Base-by-base conservation (phyloP, 35 echinoderm and acorn worm species). In the Antedon bifida region DNA sequence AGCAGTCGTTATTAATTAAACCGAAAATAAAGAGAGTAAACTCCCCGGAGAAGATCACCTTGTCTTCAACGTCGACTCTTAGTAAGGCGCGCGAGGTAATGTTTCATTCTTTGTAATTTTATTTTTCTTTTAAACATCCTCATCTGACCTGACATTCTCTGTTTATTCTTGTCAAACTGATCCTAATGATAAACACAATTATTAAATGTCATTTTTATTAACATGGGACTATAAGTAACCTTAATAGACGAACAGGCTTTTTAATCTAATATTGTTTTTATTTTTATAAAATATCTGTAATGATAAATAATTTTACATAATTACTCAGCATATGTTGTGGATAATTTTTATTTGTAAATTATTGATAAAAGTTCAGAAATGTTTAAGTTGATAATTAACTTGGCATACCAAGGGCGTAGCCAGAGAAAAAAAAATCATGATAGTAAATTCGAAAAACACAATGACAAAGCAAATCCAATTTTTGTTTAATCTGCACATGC, bases 1-100 rank as follows among this genome's bases (percentile, higher is more conserved):
- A 88, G n/a, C 82, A 92, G 79, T 92, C 90, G 34, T 75, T 92
- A 26, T 64, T 64, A 64, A 64, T 64, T 64, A 80, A 79, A 30
- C 80, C 75, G 74, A 78, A 32, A 29, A 83, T 87, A 29, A 86
- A 76, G 19, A 77, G 76, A 0, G 36, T 87, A 4, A 88, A 73
- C 42, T 78, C 76, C 26, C 34, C 76, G 2, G 34, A 78, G 51
- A 64, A 64, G 23, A 64, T 64, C 19, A 64, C 51, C 1, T 8
- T 64, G 9, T 64, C 51, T 64, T 64, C 51, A 2, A 64, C 51
- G 19, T 64, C 51, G 3, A 64, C 51, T 12, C 5, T 46, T 31
- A 86, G 39, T 19, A 46, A 78, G 29, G 26, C 35, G 33, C 76
- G 74, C 42, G 33, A 77, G 74, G 83, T 85, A 29, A 28, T 36